Evolutionary conservation across 2,888 invertebrate species (phyloP).

Genomic region (Parnassius orleans): DNA sequence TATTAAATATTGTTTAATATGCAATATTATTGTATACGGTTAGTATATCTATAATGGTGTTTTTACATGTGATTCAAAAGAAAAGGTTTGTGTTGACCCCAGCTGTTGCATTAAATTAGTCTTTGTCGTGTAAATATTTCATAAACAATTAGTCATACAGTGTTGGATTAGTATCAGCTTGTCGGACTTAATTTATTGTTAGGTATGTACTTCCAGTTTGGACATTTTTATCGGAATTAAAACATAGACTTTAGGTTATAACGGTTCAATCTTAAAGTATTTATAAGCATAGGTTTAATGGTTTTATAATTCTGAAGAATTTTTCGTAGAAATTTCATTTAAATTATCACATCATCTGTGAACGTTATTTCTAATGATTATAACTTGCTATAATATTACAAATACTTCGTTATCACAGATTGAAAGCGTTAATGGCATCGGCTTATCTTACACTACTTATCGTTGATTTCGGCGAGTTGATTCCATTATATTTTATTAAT

Average conservation of each 20-base stretch:
- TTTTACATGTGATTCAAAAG: slow-evolving; percentile 13
- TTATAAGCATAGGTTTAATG: too few relatives aligned
- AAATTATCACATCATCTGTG: neutral
- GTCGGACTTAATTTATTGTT: too few relatives aligned
- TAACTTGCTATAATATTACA: neutral
- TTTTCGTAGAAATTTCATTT: too few relatives aligned
- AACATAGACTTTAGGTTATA: too few relatives aligned
- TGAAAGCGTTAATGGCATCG: slow-evolving; percentile 3
- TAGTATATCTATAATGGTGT: neutral
- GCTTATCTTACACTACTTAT: slow-evolving; percentile 11
- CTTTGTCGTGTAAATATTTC: too few relatives aligned
- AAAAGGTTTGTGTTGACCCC: slow-evolving; percentile 7
- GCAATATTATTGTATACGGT: slow-evolving; percentile 1
- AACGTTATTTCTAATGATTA: neutral
- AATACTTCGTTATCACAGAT: slow-evolving; percentile 11
- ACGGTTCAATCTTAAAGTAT: too few relatives aligned
- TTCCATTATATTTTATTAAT: neutral
- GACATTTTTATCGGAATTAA: too few relatives aligned
- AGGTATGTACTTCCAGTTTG: too few relatives aligned
- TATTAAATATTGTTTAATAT: neutral
- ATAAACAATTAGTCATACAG: too few relatives aligned
- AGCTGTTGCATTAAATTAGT: too few relatives aligned
- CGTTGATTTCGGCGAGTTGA: slow-evolving; percentile 2
- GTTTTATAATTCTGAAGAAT: too few relatives aligned
- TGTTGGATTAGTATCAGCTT: too few relatives aligned